Conservation (phyloP, 2,113 vertebrate species). For the Arothron firmamentum region DNA sequence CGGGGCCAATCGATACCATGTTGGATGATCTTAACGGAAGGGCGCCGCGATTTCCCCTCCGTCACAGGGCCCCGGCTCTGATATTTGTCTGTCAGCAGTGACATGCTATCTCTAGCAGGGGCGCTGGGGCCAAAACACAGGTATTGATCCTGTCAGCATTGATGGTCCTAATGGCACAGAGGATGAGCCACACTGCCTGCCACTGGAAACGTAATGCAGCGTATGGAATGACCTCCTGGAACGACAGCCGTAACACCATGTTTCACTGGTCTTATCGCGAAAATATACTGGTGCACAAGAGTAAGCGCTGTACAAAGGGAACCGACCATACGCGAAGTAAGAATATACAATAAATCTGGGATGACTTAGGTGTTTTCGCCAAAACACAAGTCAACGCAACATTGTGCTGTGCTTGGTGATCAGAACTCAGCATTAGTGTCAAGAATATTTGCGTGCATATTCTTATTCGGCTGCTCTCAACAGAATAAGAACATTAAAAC, state of each 20-base stretch:
- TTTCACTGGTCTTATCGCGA: conserved; percentile 49
- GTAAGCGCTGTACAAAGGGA: conserved; percentile 13
- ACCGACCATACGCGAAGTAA: background rate
- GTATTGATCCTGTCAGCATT: conserved; percentile 98
- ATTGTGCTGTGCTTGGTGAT: background rate
- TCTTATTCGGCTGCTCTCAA: conserved; percentile 24
- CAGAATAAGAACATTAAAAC: conserved; percentile 10
- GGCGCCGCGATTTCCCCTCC: conserved; percentile 60
- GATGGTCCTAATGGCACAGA: conserved; percentile 97
- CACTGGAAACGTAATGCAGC: conserved; percentile 80
- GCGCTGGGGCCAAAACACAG: conserved; percentile 93
- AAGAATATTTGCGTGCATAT: conserved; percentile 6
- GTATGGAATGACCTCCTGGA: conserved; percentile 30
- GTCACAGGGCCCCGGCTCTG: conserved; percentile 79
- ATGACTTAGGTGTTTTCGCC: too few relatives aligned
- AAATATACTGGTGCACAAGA: conserved; percentile 16
- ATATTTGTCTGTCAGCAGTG: conserved; percentile 98
- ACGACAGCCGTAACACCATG: conserved; percentile 31
- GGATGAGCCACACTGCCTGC: conserved; percentile 74
- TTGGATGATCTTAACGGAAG: conserved; percentile 75
- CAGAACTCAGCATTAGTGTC: background rate
- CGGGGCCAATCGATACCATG: conserved; percentile 97
- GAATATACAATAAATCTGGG: too few relatives aligned
- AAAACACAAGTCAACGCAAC: too few relatives aligned
- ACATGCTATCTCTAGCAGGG: conserved; percentile 94